Evolutionary conservation across 2,113 vertebrate genomes (phyloP).

Genomic region (Chitala chitala): DNA sequence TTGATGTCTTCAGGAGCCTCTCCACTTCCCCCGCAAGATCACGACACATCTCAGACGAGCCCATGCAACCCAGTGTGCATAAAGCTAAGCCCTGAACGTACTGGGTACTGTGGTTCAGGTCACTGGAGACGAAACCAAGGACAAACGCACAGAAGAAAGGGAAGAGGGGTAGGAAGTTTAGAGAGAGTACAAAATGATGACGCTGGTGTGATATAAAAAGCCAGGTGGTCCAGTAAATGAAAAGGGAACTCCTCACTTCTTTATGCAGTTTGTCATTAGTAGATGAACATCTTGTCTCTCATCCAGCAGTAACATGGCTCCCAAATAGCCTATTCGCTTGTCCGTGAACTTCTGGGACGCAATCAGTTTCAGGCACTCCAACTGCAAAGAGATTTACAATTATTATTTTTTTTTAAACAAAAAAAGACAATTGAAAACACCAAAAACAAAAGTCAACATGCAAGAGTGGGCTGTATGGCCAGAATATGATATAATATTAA

Average conservation of each 20-base stretch:
- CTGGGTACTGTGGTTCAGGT: slow-evolving; percentile 97
- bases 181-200: neutral
- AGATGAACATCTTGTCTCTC: slow-evolving; percentile 98
- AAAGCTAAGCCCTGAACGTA: slow-evolving; percentile 95
- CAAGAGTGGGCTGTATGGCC: neutral
- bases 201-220: neutral
- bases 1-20: slow-evolving; percentile 98
- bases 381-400: slow-evolving; percentile 63
- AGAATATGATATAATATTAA: too few species aligned
- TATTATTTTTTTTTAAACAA: slow-evolving; percentile 17
- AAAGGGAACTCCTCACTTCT: slow-evolving; percentile 77
- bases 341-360: slow-evolving; percentile 99
- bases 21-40: slow-evolving; percentile 97
- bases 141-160: too few species aligned
- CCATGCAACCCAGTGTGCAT: slow-evolving; percentile 98
- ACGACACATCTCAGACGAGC: slow-evolving; percentile 98
- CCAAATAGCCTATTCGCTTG: slow-evolving; percentile 98
- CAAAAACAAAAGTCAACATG: slow-evolving; percentile 1
- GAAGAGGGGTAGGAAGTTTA: slow-evolving; percentile 7
- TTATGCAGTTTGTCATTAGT: slow-evolving; percentile 99
- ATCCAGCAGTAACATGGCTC: slow-evolving; percentile 94
- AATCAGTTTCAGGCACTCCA: slow-evolving; percentile 98
- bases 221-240: neutral
- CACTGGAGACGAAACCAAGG: too few species aligned
- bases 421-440: neutral